Base-by-base conservation (phyloP, 2,888 invertebrate genomes). In the Endotricha flammealis region DNA sequence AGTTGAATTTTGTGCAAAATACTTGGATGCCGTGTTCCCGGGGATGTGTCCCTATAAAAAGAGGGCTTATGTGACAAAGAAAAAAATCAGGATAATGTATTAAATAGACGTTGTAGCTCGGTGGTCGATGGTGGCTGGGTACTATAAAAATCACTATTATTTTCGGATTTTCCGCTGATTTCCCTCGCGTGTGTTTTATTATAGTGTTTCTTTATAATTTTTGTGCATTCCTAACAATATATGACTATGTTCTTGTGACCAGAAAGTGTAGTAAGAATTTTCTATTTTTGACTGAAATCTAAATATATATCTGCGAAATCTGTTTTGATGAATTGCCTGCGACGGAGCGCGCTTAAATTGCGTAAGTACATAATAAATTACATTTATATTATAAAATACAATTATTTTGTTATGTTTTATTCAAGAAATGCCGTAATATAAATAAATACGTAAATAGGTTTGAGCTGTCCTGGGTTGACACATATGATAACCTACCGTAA, bases 261-360 rank as follows among this genome's bases (percentile, higher is more conserved):
- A 45, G 46, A 42, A 39, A 50, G 65, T 68, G 61, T 55, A 54
- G 50, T 55, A 67, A 57, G 57, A 41, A 50, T 64, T 66, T 58
- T 77, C 80, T 83, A 81, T 81, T 85, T 82, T 68, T 67, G 79
- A 82, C 73, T 60, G 54, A 64, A 55, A 60, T 69, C 78, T 81
- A 81, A 70, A 73, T 70, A 64, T 70, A 64, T 79, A 78, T 48
- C 65, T 54, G 57, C 59, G 57, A 47, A 50, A 49, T 55, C 57
- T 59, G 58, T 68, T 68, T 71, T 71, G 71, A 75, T 81, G 72
- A 70, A 72, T 71, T 71, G 60, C 61, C 58, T 46, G 41, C 55
- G 51, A 50, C 51, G 54, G 62, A 58, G 69, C 66, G 57, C 58
- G 52, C 53, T 42, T 39, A 68, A 79, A 78, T 81, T 80, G 80